These are phyloP conservation scores for Siniperca obscura DNA, from an alignment of 2,797 vertebrate genomes.

Conservation along the genomic window DNA sequence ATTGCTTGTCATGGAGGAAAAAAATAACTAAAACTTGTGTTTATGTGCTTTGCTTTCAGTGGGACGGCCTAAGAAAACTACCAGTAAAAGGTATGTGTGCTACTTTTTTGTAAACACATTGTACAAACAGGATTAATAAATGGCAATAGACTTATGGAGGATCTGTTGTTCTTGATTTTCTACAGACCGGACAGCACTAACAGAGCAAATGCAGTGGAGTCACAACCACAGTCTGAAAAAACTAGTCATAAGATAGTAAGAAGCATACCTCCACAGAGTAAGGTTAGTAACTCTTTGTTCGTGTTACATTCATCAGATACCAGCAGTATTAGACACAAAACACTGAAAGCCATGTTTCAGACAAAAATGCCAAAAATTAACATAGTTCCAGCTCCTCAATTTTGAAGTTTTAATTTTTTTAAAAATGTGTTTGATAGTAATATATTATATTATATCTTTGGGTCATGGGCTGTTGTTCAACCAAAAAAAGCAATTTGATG, in stretches of 20 bases:
- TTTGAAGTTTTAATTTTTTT: not conserved
- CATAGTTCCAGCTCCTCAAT: not conserved
- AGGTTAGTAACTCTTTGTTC: constrained; percentile 46
- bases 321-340: not conserved
- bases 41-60: constrained; percentile 49
- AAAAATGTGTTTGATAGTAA: not conserved
- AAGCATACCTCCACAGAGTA: not conserved
- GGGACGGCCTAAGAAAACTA: constrained; percentile 28
- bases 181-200: constrained; percentile 4
- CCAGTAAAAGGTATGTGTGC: constrained; percentile 78
- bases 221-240: not conserved
- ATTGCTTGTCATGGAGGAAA: not conserved
- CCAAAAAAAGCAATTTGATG: no score
- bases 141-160: rapidly evolving
- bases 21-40: not conserved
- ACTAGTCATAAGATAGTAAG: not conserved
- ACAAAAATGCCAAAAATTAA: not conserved
- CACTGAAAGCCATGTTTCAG: not conserved
- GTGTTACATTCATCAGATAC: not conserved
- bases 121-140: not conserved
- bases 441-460: no score
- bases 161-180: not conserved
- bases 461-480: no score
- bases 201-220: not conserved
- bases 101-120: rapidly evolving